Conservation (phyloP, 2,113 vertebrate species). For the Lontra canadensis region DNA sequence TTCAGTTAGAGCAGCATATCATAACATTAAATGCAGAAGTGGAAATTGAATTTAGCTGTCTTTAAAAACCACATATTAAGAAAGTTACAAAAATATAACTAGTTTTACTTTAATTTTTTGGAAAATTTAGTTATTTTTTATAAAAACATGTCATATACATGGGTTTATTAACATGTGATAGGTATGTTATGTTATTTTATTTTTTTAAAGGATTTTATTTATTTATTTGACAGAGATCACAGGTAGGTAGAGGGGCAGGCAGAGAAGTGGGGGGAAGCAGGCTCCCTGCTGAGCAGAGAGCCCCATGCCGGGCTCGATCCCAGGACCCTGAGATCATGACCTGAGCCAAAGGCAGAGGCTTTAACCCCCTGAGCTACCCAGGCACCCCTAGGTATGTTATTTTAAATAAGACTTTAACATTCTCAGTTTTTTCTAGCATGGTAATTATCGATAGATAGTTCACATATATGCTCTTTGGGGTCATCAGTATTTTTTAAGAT, state of each 20-base stretch:
- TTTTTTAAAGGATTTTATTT: too few relatives aligned
- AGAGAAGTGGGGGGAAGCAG: too few relatives aligned
- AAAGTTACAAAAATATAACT: background rate
- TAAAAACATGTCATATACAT: background rate
- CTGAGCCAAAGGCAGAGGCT: too few relatives aligned
- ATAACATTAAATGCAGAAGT: slow-evolving; percentile 3
- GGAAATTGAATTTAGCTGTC: background rate
- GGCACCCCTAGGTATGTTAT: background rate
- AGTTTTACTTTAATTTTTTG: background rate
- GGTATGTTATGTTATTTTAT: background rate
- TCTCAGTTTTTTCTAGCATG: background rate
- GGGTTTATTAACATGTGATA: background rate
- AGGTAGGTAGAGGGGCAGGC: too few relatives aligned
- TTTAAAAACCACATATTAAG: background rate
- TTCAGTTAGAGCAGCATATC: background rate
- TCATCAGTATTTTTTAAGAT: background rate
- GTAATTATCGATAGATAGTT: background rate
- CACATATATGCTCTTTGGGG: background rate
- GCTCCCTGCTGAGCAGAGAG: too few relatives aligned
- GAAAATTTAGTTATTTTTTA: background rate
- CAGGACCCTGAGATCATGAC: too few relatives aligned
- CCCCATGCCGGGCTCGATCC: too few relatives aligned
- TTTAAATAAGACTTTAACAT: background rate
- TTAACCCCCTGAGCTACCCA: too few relatives aligned
- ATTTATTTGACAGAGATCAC: too few relatives aligned